Evolutionary conservation across 2,797 vertebrate species (phyloP).

Genomic region (Parotocinclus haroldoi): DNA sequence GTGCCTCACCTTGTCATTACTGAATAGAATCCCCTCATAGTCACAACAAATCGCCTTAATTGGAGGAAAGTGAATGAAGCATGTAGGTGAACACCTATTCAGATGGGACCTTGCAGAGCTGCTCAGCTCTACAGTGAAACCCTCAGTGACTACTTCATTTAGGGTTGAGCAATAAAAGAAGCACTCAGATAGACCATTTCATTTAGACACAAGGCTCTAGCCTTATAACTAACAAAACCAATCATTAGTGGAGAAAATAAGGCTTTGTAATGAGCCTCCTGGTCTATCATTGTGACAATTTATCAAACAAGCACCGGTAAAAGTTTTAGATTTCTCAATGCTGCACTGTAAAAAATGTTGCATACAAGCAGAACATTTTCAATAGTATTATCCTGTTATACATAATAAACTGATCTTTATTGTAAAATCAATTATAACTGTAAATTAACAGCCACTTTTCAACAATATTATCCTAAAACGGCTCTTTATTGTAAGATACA

Average conservation of each 20-base stretch:
- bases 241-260: constrained; percentile 10
- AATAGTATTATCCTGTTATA: too few species aligned
- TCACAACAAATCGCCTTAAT: constrained; percentile 45
- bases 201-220: constrained; percentile 6
- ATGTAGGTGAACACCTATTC: constrained; percentile 11
- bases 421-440: too few species aligned
- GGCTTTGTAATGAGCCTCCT: constrained; percentile 25
- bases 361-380: too few species aligned
- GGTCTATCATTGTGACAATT: neutral
- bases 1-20: constrained; percentile 33
- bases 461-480: too few species aligned
- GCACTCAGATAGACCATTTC: constrained; percentile 10
- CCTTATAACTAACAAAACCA: constrained; percentile 3
- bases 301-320: too few species aligned
- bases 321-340: neutral
- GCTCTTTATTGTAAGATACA: too few species aligned
- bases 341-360: too few species aligned
- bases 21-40: constrained; percentile 16
- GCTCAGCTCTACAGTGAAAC: neutral
- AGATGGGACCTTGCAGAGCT: constrained; percentile 32
- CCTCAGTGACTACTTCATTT: constrained; percentile 28
- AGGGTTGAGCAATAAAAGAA: constrained; percentile 33
- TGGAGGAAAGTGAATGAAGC: constrained; percentile 19
- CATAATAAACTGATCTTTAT: too few species aligned
- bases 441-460: too few species aligned